Evolutionary conservation across 2,888 invertebrate species (phyloP).

Genomic region (Drosophila koepferae): DNA sequence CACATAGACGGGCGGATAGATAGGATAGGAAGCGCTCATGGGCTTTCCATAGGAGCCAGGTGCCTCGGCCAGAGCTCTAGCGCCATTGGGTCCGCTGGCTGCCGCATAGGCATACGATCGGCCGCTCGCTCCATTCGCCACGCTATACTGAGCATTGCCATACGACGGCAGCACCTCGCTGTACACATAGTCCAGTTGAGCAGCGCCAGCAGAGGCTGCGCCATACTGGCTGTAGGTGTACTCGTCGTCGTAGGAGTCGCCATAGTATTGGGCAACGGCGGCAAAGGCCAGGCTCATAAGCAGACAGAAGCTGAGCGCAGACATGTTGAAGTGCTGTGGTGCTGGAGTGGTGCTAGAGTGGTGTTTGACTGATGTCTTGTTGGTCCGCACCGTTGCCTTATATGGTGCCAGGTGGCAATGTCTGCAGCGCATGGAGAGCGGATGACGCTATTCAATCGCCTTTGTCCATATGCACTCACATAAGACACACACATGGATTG

Average conservation of each 20-base stretch:
- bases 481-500: slow-evolving; percentile 5
- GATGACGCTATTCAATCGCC: slow-evolving; percentile 15
- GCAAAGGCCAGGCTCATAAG: slow-evolving; percentile 31
- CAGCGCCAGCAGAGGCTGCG: not conserved
- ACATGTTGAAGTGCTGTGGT: slow-evolving; percentile 19
- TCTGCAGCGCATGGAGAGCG: not conserved
- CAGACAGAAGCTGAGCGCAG: slow-evolving; percentile 25
- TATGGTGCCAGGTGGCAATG: slow-evolving; percentile 15
- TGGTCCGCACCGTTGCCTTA: slow-evolving; percentile 19
- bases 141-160: slow-evolving; percentile 4
- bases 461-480: slow-evolving; percentile 6
- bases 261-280: slow-evolving; percentile 42
- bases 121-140: not conserved
- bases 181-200: slow-evolving; percentile 19
- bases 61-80: slow-evolving; percentile 48
- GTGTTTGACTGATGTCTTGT: slow-evolving; percentile 31
- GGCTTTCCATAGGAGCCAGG: slow-evolving; percentile 29
- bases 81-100: slow-evolving; percentile 45
- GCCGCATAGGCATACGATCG: slow-evolving; percentile 38
- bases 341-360: not conserved
- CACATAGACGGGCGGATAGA: slow-evolving; percentile 3
- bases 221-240: slow-evolving; percentile 4
- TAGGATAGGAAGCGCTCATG: not conserved
- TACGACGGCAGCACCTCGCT: not conserved
- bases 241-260: slow-evolving; percentile 33